Base-by-base conservation (phyloP, 2,797 vertebrate species). In the Lepus townsendii region DNA sequence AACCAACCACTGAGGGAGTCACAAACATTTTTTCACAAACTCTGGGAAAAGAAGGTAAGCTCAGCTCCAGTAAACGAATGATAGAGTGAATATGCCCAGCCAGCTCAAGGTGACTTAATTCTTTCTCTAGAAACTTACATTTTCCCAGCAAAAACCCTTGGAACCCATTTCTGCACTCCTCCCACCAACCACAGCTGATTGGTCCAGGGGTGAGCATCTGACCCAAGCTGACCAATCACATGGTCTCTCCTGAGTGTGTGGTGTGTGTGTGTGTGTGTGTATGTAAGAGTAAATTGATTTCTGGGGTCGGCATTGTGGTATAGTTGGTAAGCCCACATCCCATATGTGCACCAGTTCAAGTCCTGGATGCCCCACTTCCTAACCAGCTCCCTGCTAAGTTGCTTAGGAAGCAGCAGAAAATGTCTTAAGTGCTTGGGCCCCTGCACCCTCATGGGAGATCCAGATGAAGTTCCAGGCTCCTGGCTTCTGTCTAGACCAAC, bases 221-320 rank as follows among this genome's bases (percentile, higher is more conserved):
- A 87, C 14, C 24, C n/a, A 71, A 90, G 60, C 57, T 88, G 47
- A 20, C 32, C 38, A 77, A 68, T 90, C n/a, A 85, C 47, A 83
- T 79, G 4, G 27, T 66, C 52, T 63, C 84, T 60, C 47, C 62
- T 73, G 52, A 84, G 88, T 88, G n/a, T 91, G 75, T 88, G 71
- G 90, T 86, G 78, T 66, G 66, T 47, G 42, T 42, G 42, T 42
- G 42, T 42, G 19, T 57, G 14, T 57, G 14, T 57, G 14, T 19
- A 4, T 19, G 14, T 57, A 57, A 57, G 13, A 20, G 19, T 20
- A 57, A 57, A 57, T 57, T 57, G 16, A 57, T 16, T 57, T 57
- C 54, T 57, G 16, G 17, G 54, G 17, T 57, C 17, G 19, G 19
- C 54, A 57, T 57, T 57, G 54, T 57, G 54, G 54, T 20, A 57